Evolutionary conservation across 1,140 invertebrate species (phyloP), one percentile per base, ranked within the genome.

Genomic region (Eupeodes corollae): DNA sequence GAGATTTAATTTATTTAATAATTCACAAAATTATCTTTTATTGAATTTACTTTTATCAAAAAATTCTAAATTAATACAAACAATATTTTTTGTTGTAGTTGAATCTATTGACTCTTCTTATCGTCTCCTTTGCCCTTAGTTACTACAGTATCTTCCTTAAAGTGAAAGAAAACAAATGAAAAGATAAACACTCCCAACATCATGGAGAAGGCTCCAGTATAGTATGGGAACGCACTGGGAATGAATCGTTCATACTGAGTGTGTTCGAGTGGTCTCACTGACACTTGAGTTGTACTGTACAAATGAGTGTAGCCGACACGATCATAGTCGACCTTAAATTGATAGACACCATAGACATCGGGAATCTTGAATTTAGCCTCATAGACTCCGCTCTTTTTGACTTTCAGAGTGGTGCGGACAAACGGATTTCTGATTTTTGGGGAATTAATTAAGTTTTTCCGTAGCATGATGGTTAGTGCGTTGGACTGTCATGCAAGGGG

Each of bases 171-270:
- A 2, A 97, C 87, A 54, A 95, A 80, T 10, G 88, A 91, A 66
- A 94, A 94, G 8, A 95, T 59, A 61, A 92, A 89, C 1, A 98
- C 88, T 16, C 92, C 93, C 44, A 84, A 70, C 95, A 99, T 99
- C 97, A 99, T 99, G 13, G 92, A 97, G 70, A 99, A 98, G n/a
- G 94, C 89, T 67, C 91, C 94, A 5, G 88, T 83, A 65, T 99
- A 99, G 70, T 99, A 99, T 0, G 97, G 97, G 70, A 91, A 99
- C 1, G 97, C 97, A 62, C 92, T 94, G 5, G 84, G 82, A 58
- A 99, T 99, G 71, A 99, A 99, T 26, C 97, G 77, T 69, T 99
- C 97, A 68, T 99, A 99, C 68, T 99, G 91, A 1, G 94, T 98
- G 69, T 99, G 97, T 61, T 95, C 79, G 31, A 99, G 68, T 5